These are phyloP conservation scores for Monopterus albus DNA, from an alignment of 2,113 vertebrate genomes.

Conservation along the genomic window DNA sequence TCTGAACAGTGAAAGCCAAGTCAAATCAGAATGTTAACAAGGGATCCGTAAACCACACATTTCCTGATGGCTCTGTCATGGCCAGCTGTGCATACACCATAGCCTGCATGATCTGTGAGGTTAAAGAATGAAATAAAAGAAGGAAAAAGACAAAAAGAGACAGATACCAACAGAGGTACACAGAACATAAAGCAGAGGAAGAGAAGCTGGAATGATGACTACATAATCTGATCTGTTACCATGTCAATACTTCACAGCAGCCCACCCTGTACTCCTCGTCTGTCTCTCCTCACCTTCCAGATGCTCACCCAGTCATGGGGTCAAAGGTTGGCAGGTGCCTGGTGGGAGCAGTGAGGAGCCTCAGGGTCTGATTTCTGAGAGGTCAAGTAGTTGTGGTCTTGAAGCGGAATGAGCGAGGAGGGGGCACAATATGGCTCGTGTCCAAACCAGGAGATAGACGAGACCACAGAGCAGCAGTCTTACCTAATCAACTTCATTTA, in stretches of 20 bases:
- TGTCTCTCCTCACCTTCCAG: conserved; percentile 63
- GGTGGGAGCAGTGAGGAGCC: conserved; percentile 55
- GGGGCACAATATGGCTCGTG: conserved; percentile 44
- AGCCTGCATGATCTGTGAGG: conserved; percentile 38
- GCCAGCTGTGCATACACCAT: conserved; percentile 83
- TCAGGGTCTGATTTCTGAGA: conserved; percentile 64
- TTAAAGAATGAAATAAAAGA: conserved; percentile 21
- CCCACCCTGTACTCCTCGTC: conserved; percentile 42
- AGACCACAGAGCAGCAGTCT: conserved; percentile 42
- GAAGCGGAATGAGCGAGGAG: not conserved
- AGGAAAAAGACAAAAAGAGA: conserved; percentile 9
- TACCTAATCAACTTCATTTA: conserved; percentile 64
- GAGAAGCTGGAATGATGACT: not conserved
- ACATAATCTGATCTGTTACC: conserved; percentile 39
- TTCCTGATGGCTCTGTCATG: conserved; percentile 75
- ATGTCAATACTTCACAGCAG: conserved; percentile 55
- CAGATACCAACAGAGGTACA: conserved; percentile 21
- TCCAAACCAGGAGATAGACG: conserved; percentile 29
- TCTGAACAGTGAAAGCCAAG: conserved; percentile 65
- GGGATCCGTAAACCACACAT: conserved; percentile 77
- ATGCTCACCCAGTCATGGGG: conserved; percentile 68
- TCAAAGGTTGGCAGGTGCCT: conserved; percentile 82
- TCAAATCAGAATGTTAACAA: conserved; percentile 68
- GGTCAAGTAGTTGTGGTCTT: conserved; percentile 49
- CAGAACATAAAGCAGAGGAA: conserved; percentile 20